Conservation (phyloP, 2,113 vertebrate genomes). For the Megalops atlanticus region DNA sequence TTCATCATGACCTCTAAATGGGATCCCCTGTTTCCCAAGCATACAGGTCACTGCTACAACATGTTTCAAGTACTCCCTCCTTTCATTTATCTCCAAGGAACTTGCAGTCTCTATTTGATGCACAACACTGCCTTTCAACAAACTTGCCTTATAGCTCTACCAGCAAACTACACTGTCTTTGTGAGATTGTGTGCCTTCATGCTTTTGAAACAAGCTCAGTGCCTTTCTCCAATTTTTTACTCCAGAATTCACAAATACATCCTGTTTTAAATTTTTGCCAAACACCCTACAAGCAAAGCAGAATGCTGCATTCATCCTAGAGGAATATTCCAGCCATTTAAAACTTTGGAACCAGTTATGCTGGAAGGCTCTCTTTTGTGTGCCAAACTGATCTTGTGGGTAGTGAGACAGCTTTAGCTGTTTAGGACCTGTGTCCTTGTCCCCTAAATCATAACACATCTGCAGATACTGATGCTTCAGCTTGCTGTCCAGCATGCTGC, state of each 20-base stretch:
- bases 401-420: constrained; percentile 37
- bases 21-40: constrained; percentile 10
- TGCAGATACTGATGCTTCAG: constrained; percentile 25
- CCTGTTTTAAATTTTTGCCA: constrained; percentile 1
- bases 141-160: background rate
- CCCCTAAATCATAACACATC: constrained; percentile 23
- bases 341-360: constrained; percentile 10
- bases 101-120: background rate
- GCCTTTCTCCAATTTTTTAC: constrained; percentile 15
- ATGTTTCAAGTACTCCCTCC: constrained; percentile 3
- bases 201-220: background rate
- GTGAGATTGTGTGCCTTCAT: constrained; percentile 8
- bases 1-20: constrained; percentile 26
- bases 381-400: constrained; percentile 31
- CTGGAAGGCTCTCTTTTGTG: constrained; percentile 12
- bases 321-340: constrained; percentile 24
- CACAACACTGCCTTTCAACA: background rate
- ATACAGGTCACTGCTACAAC: constrained; percentile 17
- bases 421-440: constrained; percentile 42
- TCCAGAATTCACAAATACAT: constrained; percentile 10
- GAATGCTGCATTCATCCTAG: constrained; percentile 5
- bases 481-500: constrained; percentile 28
- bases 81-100: background rate
- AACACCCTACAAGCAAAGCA: constrained; percentile 23
- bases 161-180: constrained; percentile 8